Evolutionary conservation across 1,140 invertebrate species (phyloP), one percentile per base, ranked within the genome.

Genomic region (Euura lappo): DNA sequence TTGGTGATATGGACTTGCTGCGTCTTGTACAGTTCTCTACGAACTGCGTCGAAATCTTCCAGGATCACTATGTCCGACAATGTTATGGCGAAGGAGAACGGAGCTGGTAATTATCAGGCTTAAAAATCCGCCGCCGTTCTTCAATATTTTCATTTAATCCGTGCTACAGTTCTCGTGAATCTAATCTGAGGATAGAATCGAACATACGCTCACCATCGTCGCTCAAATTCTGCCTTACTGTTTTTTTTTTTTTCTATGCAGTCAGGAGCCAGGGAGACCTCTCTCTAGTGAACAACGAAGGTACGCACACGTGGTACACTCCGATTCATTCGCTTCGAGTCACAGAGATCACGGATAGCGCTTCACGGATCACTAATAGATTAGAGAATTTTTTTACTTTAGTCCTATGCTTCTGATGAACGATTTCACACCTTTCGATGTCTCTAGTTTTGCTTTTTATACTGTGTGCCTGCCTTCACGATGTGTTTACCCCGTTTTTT

Each of bases 1-100:
- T 89, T 99, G 47, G 85, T 96, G 7, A 95, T 99, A 78, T 99
- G 97, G 96, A 93, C 98, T 79, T 91, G 93, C 79, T 99, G 97
- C 86, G 95, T 99, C 43, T 89, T 99, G 11, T 99, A 99, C 87
- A 98, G 97, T 46, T 97, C 94, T 74, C 90, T 98, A 28, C 91
- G 95, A 13, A 95, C 95, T 7, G 95, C 94, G 11, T 95, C 94
- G 8, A 93, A 92, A 76, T 93, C 92, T 0, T 93, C 93, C 1
- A 94, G 93, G 83, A 90, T 95, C 74, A 93, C 93, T 44, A 92
- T 93, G 89, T 91, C 93, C 2, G 93, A 95, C 42, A 93, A 94
- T 79, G 91, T 94, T 75, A 88, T 95, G 6, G 90, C 91, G 28
- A 91, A 94, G 80, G 92, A 94, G 76, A 93, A 91, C 76, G 89